Percentiles rank a stretch among this genome's conserved stretches.
Evolutionary conservation across 2,888 invertebrate genomes (phyloP).

Genomic region (Oxycera nigricornis): DNA sequence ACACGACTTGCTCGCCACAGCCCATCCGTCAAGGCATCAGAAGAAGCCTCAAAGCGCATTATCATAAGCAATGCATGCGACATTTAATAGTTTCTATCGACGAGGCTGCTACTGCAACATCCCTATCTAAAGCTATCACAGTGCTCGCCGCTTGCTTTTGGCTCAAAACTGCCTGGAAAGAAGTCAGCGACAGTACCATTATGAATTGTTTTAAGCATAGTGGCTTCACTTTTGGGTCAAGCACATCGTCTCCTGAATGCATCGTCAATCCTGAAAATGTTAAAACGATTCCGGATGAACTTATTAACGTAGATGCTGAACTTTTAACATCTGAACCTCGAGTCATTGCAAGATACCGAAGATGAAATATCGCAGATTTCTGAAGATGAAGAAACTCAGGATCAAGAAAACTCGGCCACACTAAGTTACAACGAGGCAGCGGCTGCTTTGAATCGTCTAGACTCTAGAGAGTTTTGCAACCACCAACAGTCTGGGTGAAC

Average conservation of each 20-base stretch:
- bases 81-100: background rate
- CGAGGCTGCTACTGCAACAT: background rate
- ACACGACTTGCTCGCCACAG: background rate
- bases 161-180: background rate
- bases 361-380: background rate
- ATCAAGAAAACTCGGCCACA: background rate
- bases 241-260: background rate
- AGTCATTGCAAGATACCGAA: background rate
- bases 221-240: background rate
- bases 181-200: background rate
- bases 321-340: background rate
- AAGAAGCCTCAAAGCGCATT: background rate
- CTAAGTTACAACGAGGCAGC: background rate
- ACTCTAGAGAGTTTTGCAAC: background rate
- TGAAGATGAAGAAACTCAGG: background rate
- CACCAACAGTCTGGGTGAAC: background rate
- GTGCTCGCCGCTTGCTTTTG: background rate
- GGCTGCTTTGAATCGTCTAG: background rate
- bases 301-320: background rate
- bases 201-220: background rate
- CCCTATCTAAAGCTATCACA: background rate
- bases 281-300: background rate
- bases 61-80: background rate
- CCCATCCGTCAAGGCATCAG: background rate
- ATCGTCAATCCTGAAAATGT: background rate